phyloP scores from a whole-genome alignment of 2,888 invertebrate species.

The Tanytarsus gracilentus region DNA sequence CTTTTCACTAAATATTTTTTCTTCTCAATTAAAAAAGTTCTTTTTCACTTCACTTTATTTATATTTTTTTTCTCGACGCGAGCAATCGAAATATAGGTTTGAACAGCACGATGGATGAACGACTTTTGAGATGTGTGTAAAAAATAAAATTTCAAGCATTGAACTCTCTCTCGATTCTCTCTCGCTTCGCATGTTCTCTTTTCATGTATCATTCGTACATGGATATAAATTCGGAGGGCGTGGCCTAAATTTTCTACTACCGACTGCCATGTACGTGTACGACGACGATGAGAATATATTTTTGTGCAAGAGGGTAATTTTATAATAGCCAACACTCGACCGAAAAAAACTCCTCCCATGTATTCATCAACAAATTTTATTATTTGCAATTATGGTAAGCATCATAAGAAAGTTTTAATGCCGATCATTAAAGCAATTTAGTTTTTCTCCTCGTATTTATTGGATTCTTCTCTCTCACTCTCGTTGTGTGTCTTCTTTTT shows the following conservation, averaged over 20 bases:
- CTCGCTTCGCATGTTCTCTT: no score
- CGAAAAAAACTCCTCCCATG: constrained; percentile 22
- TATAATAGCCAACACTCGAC: constrained; percentile 26
- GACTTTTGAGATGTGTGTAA: constrained; percentile 16
- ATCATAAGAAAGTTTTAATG: constrained; percentile 28
- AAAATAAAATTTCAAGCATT: neutral
- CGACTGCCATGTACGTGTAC: no score
- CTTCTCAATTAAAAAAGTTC: neutral
- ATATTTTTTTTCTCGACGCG: neutral
- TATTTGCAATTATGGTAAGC: constrained; percentile 27
- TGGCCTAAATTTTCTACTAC: no score
- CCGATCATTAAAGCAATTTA: constrained; percentile 29
- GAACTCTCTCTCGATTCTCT: no score
- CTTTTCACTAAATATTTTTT: neutral
- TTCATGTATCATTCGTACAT: no score
- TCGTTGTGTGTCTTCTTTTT: constrained; percentile 4
- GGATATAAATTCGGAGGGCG: no score
- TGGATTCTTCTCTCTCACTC: neutral
- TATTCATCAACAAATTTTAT: constrained; percentile 27
- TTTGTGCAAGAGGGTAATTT: constrained; percentile 10
- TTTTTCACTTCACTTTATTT: neutral
- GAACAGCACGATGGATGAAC: constrained; percentile 17
- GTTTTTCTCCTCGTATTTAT: constrained; percentile 10
- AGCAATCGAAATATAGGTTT: constrained; percentile 8
- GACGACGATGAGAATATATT: no score